Evolutionary conservation across 1,140 invertebrate genomes (phyloP).

Genomic region (Bombus huntii): DNA sequence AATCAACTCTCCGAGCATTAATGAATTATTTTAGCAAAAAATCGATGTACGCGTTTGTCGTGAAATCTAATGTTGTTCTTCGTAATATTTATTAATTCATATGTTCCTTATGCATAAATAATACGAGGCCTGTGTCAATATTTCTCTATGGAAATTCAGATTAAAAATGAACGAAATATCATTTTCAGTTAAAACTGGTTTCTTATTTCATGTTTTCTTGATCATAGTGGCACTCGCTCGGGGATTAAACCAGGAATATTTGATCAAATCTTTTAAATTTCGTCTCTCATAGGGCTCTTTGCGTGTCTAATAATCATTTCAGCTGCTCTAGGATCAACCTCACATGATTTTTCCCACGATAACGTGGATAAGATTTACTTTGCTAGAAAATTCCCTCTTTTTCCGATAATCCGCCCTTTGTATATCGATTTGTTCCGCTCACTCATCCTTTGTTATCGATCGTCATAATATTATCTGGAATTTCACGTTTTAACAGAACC

Average conservation of each 20-base stretch:
- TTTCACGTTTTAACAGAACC: background rate
- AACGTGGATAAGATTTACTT: background rate
- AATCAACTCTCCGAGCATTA: background rate
- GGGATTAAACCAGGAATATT: background rate
- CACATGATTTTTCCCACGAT: background rate
- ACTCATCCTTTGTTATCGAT: background rate
- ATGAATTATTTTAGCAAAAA: background rate
- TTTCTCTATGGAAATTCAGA: too few species aligned
- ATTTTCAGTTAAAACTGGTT: too few species aligned
- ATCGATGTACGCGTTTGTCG: background rate
- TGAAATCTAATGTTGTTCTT: background rate
- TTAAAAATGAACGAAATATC: too few species aligned
- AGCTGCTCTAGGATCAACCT: background rate
- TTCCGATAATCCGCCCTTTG: background rate
- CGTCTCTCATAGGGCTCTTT: background rate
- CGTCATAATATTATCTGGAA: background rate
- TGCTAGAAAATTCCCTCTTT: background rate
- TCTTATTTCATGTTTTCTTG: background rate
- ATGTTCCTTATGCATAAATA: background rate
- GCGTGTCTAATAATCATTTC: background rate
- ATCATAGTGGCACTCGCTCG: background rate
- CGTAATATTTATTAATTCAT: background rate
- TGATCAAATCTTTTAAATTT: too few species aligned
- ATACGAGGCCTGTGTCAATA: too few species aligned
- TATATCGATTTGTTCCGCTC: background rate